Evolutionary conservation across 2,113 vertebrate genomes (phyloP), one percentile per base, ranked within the genome.

Genomic region (Larimichthys polyactis): DNA sequence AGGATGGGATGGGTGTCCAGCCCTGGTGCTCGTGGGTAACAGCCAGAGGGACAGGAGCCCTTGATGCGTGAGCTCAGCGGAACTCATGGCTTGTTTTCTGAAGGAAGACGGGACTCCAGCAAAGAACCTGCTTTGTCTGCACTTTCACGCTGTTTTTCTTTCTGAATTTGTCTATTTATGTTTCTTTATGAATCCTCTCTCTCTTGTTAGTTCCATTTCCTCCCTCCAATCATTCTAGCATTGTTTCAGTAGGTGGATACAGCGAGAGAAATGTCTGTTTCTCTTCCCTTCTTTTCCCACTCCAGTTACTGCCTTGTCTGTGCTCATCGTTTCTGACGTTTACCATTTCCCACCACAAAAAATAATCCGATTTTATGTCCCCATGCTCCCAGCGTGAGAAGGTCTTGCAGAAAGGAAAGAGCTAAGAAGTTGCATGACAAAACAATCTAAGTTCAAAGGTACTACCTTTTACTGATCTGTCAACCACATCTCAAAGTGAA

Each of bases 41-140:
- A 9, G 79, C 66, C 77, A 83, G 66, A 46, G 79, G 64, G 63
- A 83, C 81, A 74, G 72, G 62, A 77, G 54, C 48, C 66, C 66
- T 86, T 80, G 83, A 85, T 72, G 60, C 48, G 19, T 55, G 71
- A 81, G 78, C 69, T 66, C 82, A 87, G 84, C 55, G 11, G 64
- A 90, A 84, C 86, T 85, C 72, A 12, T 15, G 7, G 57, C 74
- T 85, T 93, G 87, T 93, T 91, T 93, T 88, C 81, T 74, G 71
- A 90, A 82, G 81, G 83, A 89, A 88, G 70, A 81, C 60, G 0
- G 7, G 68, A 46, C 32, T 73, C 60, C 74, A 63, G 62, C 63
- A 67, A 32, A 69, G 80, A 77, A 75, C 60, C 80, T 92, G 91
- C 91, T 92, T 81, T 63, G 82, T 88, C 81, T 79, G 90, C 84